Evolutionary conservation across 92 coral and sea anemone species (phyloP), one percentile per base, ranked within the genome.

Genomic region (Zoanthus gigantus): DNA sequence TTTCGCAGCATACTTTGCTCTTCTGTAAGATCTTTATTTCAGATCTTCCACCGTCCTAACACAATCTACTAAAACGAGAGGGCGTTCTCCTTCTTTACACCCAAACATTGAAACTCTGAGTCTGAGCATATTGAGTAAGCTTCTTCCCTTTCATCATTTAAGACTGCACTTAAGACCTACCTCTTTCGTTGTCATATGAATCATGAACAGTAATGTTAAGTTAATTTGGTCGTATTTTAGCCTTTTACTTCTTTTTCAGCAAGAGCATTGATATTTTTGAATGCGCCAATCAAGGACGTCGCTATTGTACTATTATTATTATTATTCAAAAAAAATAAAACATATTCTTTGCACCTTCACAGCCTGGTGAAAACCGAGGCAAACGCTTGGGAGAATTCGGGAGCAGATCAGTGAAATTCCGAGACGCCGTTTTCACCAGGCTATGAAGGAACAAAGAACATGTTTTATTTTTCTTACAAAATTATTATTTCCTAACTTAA

Each of bases 1-100:
- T 47, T 71, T 71, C 17, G 75, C 75, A 6, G 75, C 69, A 78
- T 47, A 78, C 83, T 78, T 78, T 71, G 18, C 71, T 79, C 14
- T 57, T 60, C 53, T 58, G 53, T n/a, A 79, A 60, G 18, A 61
- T 79, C 72, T 52, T 65, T 60, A 17, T 18, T 79, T 29, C 72
- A 65, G 73, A 50, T 28, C 84, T 58, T 52, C 72, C 18, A 32
- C 46, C 66, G 50, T 63, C 71, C 71, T 31, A 79, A 57, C 71
- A 79, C 71, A 79, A 68, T 57, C 71, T 79, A 31, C 84, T 79
- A 31, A 46, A 48, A 48, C 50, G 23, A 79, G 72, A 30, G 45
- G 45, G 14, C 17, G 74, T 69, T 69, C 65, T 57, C 16, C 65
- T 57, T 57, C 65, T 57, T n/a, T 12, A n/a, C 16, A 57, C 17